Conservation (phyloP, 64 coral and sea anemone species). For the Stichodactyla helianthus region DNA sequence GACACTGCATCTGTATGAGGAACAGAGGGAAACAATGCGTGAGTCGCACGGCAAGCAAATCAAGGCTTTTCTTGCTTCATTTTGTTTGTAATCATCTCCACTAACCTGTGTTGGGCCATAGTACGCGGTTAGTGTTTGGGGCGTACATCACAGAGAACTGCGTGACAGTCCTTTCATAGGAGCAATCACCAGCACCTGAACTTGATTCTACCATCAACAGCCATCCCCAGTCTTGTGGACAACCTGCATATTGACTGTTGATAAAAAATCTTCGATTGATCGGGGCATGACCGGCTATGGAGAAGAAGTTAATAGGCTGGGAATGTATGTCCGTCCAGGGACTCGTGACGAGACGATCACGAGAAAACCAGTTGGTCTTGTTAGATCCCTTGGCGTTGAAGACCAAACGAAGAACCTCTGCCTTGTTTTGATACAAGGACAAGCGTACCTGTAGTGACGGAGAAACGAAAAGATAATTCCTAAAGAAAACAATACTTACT, state of each 20-base stretch:
- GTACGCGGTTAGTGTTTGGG: neutral
- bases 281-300: neutral
- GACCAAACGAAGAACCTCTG: conserved; percentile 11
- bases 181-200: neutral
- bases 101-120: neutral
- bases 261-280: neutral
- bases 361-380: conserved; percentile 36
- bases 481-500: too few species aligned
- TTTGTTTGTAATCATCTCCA: neutral
- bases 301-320: conserved; percentile 13
- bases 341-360: neutral
- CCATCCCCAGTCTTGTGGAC: neutral
- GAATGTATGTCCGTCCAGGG: conserved; percentile 29
- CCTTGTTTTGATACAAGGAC: conserved; percentile 7
- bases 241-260: neutral
- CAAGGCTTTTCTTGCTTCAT: neutral
- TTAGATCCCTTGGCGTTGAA: conserved; percentile 27
- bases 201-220: neutral
- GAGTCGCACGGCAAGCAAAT: neutral
- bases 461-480: too few species aligned
- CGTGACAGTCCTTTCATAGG: neutral
- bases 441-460: conserved; percentile 9
- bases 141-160: neutral
- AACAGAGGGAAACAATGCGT: neutral
- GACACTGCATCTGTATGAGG: neutral